Base-by-base conservation (phyloP, 1,140 invertebrate genomes). In the Cylas formicarius region DNA sequence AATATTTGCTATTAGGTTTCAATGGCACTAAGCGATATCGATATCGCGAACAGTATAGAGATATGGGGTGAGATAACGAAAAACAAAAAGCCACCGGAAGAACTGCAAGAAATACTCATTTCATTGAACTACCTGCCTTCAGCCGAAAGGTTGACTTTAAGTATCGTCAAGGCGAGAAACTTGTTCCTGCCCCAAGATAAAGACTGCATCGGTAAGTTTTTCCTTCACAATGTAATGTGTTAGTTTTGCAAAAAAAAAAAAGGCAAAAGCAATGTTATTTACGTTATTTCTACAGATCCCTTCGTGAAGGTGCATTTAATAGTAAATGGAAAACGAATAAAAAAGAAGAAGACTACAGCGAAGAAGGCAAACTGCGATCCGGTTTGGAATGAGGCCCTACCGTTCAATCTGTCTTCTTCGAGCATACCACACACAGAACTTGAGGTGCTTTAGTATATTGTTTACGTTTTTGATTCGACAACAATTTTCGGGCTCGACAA, bases 351-450 rank as follows among this genome's bases (percentile, higher is more conserved):
- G 75, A 93, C 90, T 60, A 86, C 86, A 18, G 84, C 89, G 33
- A 80, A 87, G 43, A 84, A 90, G 64, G 82, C 83, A 57, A 88
- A 82, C 9, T 75, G 80, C 24, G 87, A 89, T 71, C 90, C 91
- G n/a, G 83, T 91, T 6, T 96, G 93, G 86, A 94, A 95, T 65
- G 90, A 96, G 67, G 88, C 89, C 3, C 79, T 94, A 52, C 82
- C 86, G 9, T 96, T 95, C 65, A 93, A 90, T 65, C 73, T 93
- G 54, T 70, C 83, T 32, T 77, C 84, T 4, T 69, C 72, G 23
- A 75, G 75, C 55, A 67, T 88, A 2, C 71, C 77, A 24, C 74
- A 77, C 51, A 78, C 82, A 48, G 81, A 82, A 27, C 75, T 89
- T 55, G 85, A 89, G 76, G 84, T 87, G n/a, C n/a, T n/a, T n/a